Evolutionary conservation across 2,113 vertebrate species (phyloP), one percentile per base, ranked within the genome.

Genomic region (Elanoides forficatus): DNA sequence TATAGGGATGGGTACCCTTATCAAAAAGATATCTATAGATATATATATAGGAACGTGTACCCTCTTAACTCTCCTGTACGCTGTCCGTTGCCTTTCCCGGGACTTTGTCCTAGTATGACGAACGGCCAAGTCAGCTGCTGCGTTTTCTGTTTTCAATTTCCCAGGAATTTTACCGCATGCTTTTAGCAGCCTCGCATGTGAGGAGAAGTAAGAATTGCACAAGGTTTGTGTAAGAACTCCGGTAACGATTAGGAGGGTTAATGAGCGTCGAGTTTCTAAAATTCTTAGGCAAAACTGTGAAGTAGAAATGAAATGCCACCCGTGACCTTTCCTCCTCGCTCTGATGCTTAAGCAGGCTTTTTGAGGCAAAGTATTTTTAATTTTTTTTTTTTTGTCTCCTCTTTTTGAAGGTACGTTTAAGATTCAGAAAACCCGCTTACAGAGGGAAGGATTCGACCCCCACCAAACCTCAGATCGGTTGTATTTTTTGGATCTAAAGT

Each of bases 391-490:
- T 55, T 66, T 11, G 52, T 18, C 52, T 29, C 26, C 7, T 18
- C 36, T 21, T 26, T 63, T 36, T 7, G 5, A 82, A 99, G 99
- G 99, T 23, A 99, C 99, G 1, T 99, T 99, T 81, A 99, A 99
- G 97, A 99, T 99, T 86, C 98, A 98, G 97, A 99, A 99, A 96
- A 99, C 97, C 1, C 97, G 98, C 17, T 89, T 99, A 32, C 99
- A 98, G 92, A 98, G 56, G 10, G 99, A 99, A 95, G 98, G 98
- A 45, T 99, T 97, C 22, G 96, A 99, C 85, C 98, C 98, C 2
- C 98, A 97, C 55, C 97, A 98, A 38, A 97, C 95, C 3, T 93
- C 96, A 0, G 99, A 99, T 85, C 97, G 90, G 21, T 97, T 99
- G 67, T 99, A 98, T 96, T 99, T 99, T 58, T 96, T 99, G 91